A percentile compares a stretch with the other conserved stretches of the same genome.
Conservation (phyloP, 64 coral and sea anemone genomes). For the Acropora tenuis region DNA sequence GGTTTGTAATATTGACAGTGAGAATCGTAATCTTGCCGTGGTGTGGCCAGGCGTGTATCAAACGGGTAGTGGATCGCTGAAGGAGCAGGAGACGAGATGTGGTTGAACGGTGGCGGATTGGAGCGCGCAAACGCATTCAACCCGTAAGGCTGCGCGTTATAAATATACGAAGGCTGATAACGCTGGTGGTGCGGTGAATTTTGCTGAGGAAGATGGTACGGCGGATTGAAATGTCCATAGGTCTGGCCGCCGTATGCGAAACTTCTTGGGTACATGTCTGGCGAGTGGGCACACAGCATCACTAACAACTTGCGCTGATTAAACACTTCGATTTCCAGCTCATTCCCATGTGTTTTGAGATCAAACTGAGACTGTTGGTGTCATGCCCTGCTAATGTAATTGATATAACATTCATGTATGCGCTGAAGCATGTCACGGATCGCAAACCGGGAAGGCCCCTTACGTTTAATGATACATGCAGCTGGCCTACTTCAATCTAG, state of each 20-base stretch:
- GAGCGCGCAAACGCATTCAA: constrained; percentile 56
- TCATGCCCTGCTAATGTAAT: constrained; percentile 48
- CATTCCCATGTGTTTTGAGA: constrained; percentile 42
- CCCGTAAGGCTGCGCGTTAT: constrained; percentile 47
- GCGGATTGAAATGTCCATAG: constrained; percentile 49
- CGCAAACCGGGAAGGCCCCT: not conserved
- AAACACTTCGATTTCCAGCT: constrained; percentile 30
- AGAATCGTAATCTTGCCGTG: constrained; percentile 45
- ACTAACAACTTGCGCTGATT: constrained; percentile 3
- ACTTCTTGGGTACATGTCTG: constrained; percentile 55
- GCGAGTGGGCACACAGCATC: not conserved
- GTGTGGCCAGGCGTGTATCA: constrained; percentile 21
- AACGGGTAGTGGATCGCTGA: constrained; percentile 27
- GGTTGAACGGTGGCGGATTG: constrained; percentile 56
- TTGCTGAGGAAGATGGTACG: constrained; percentile 45
- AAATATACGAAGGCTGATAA: constrained; percentile 61
- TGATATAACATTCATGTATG: constrained; percentile 34
- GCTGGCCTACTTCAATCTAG: constrained; percentile 3
- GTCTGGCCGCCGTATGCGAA: constrained; percentile 49
- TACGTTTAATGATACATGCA: constrained; percentile 55
- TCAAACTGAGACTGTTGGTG: constrained; percentile 61
- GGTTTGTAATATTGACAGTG: constrained; percentile 41
- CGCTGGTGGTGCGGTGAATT: constrained; percentile 46
- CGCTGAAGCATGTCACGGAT: not conserved
- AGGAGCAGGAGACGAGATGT: constrained; percentile 41